These are phyloP conservation scores for Phymanthus crucifer DNA, from an alignment of 92 coral and sea anemone genomes.

Conservation along the genomic window DNA sequence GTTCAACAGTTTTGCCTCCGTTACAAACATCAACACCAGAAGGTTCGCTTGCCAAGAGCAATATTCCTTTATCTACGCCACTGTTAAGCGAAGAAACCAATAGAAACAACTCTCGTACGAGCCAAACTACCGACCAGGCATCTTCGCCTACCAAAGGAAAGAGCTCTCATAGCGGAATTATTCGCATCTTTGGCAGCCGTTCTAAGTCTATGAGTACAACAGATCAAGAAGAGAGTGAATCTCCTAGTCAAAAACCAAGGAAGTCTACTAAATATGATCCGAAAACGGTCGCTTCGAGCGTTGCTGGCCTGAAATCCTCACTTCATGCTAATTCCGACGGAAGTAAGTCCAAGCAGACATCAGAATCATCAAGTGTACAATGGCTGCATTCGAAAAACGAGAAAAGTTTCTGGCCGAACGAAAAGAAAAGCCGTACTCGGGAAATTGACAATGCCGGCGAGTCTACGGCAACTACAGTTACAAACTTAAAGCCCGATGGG, in stretches of 20 bases:
- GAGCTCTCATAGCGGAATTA: conserved; percentile 16
- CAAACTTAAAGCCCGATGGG: conserved; percentile 13
- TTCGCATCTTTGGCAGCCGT: conserved; percentile 1
- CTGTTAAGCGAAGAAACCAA: conserved; percentile 19
- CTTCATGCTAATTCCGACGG: conserved; percentile 4
- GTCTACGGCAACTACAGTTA: neutral
- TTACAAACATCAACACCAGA: conserved; percentile 31
- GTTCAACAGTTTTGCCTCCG: conserved; percentile 1
- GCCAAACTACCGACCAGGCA: conserved; percentile 8
- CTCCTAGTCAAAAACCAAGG: neutral
- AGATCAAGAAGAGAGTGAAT: neutral
- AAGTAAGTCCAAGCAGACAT: conserved; percentile 27
- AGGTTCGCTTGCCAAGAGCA: conserved; percentile 20
- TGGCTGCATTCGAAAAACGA: conserved; percentile 27
- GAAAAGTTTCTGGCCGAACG: conserved; percentile 23
- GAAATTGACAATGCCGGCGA: neutral
- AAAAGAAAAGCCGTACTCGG: neutral
- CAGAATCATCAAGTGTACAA: neutral
- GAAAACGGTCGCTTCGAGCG: conserved; percentile 10
- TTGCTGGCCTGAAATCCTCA: conserved; percentile 4
- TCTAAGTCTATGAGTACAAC: conserved; percentile 20
- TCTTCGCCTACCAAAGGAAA: neutral
- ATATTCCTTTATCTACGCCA: conserved; percentile 21
- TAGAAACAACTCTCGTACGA: conserved; percentile 8
- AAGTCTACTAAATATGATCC: conserved; percentile 12